Evolutionary conservation across 2,113 vertebrate genomes (phyloP).

Genomic region (Solea senegalensis): DNA sequence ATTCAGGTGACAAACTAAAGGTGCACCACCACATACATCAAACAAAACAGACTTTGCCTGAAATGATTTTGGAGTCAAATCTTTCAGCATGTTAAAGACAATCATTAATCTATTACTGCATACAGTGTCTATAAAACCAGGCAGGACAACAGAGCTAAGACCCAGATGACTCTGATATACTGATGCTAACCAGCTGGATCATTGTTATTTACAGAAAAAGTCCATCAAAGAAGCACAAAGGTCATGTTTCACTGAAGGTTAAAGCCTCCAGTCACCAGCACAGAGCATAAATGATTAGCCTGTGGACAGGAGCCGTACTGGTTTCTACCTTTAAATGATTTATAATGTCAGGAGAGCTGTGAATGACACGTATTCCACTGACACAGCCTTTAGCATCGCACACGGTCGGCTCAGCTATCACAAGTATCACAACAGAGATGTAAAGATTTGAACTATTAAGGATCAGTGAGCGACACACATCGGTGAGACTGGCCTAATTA

Average conservation of each 20-base stretch:
- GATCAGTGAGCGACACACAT: conserved; percentile 45
- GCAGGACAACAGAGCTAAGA: not conserved
- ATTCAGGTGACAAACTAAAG: not conserved
- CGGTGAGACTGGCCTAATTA: conserved; percentile 64
- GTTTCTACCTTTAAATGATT: conserved; percentile 50
- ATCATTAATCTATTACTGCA: not conserved
- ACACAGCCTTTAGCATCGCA: not conserved
- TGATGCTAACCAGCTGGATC: conserved; percentile 20
- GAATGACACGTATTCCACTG: conserved; percentile 4
- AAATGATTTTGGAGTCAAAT: not conserved
- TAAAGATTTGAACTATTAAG: not conserved
- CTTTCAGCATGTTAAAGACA: not conserved
- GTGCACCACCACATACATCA: not conserved
- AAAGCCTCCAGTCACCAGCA: not conserved
- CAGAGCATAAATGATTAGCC: conserved; percentile 37
- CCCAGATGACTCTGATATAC: not conserved
- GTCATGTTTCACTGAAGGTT: conserved; percentile 2
- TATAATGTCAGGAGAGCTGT: conserved; percentile 32
- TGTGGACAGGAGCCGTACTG: conserved; percentile 1
- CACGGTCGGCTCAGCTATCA: not conserved
- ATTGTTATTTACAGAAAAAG: conserved; percentile 22
- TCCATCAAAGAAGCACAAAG: not conserved
- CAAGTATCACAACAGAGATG: not conserved
- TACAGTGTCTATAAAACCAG: not conserved
- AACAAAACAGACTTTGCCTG: too few species aligned